Percentiles rank a stretch among this genome's conserved stretches.
phyloP scores from a whole-genome alignment of 2,113 vertebrate genomes.

The Brachionichthys hirsutus region DNA sequence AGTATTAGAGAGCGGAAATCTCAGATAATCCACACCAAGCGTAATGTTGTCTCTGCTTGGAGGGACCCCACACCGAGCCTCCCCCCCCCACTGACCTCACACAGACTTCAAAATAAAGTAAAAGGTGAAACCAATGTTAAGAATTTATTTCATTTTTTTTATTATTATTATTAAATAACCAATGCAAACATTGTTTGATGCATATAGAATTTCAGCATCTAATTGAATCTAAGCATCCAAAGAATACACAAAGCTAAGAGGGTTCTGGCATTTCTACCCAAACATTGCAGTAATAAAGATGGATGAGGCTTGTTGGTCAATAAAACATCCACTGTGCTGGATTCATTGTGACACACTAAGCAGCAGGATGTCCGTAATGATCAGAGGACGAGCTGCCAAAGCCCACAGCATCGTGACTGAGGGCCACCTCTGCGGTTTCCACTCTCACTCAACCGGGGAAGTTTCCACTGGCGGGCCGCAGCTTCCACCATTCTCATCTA shows the following conservation, averaged over 20 bases:
- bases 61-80: constrained; percentile 50
- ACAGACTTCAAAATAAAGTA: background rate
- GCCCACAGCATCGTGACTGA: constrained; percentile 1
- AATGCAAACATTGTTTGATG: background rate
- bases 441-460: constrained; percentile 10
- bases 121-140: background rate
- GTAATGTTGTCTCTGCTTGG: constrained; percentile 16
- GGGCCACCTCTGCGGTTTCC: constrained; percentile 35
- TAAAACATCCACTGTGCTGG: constrained; percentile 9
- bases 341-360: background rate
- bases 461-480: background rate
- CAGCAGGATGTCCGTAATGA: constrained; percentile 35
- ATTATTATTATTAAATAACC: background rate
- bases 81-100: background rate
- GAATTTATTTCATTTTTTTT: background rate
- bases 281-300: constrained; percentile 4
- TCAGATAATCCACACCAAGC: constrained; percentile 45
- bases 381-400: constrained; percentile 30
- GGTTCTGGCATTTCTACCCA: constrained; percentile 3
- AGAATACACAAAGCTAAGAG: background rate
- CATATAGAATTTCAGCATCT: background rate
- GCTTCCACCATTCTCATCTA: constrained; percentile 27
- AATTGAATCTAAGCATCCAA: background rate
- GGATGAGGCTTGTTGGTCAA: constrained; percentile 11
- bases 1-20: constrained; percentile 28